Base-by-base conservation (phyloP, 2,888 invertebrate species). In the Patella pellucida region DNA sequence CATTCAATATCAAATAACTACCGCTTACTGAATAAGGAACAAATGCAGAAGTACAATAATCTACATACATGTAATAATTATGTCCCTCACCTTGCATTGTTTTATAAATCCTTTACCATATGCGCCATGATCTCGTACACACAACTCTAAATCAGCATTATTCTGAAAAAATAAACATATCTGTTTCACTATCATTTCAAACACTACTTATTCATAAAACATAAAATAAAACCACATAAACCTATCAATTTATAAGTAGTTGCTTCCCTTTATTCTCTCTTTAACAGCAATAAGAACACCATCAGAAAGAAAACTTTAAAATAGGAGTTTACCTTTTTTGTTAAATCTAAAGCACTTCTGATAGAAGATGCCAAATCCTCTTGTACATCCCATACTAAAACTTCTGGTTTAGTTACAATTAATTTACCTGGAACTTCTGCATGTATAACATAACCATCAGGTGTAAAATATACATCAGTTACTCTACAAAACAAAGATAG, bases 71-170 rank as follows among this genome's bases (percentile, higher is more conserved):
- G 31, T 31, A 5, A 31, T 31, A 31, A 27, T 4, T 4, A 56
- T 16, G n/a, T 19, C 15, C 9, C 78, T 77, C 81, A 92, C 91
- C 85, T 91, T 90, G 82, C 91, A 92, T 67, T 88, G 90, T 81
- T 92, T 92, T 51, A 92, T 92, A 75, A 91, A 88, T 23, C 92
- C 92, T 85, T 92, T 92, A 0, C 92, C 92, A 89, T 91, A 92
- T 16, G 84, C 82, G 41, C 84, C 81, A 80, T 91, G 91, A 76
- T 92, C 92, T 52, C 85, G 82, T 16, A 92, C 88, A 78, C 85
- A 83, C 41, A 92, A 87, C 79, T 92, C 92, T 70, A 92, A 82
- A 81, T 92, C 92, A 54, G 89, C 87, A 76, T 90, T 90, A 77
- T 89, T 90, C 92, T 92, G 85, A 41, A 41, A 5, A 41, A 41